phyloP scores from a whole-genome alignment of 2,113 vertebrate genomes.

The Orientallactaga bullata region DNA sequence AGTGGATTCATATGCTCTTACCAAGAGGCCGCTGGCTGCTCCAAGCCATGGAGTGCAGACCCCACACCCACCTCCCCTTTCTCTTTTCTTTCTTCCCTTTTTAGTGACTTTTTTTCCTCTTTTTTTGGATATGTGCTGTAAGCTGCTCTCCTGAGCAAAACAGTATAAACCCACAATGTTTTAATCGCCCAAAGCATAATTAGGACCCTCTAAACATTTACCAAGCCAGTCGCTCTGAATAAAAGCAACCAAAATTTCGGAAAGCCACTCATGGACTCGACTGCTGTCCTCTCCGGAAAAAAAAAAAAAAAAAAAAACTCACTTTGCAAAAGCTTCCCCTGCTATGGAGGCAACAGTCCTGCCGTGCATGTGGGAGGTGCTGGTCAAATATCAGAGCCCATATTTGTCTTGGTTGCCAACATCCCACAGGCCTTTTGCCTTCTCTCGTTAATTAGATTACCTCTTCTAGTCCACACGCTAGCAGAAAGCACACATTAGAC shows the following conservation, averaged over 20 bases:
- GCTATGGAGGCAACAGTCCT: conserved; percentile 83
- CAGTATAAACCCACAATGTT: conserved; percentile 83
- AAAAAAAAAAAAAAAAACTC: conserved; percentile 57
- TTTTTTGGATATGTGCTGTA: conserved; percentile 71
- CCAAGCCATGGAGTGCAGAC: conserved; percentile 35
- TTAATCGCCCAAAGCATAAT: conserved; percentile 86
- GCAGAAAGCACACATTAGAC: conserved; percentile 84
- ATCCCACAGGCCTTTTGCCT: conserved; percentile 84
- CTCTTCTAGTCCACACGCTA: conserved; percentile 80
- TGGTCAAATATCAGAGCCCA: conserved; percentile 79
- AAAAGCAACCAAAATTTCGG: conserved; percentile 79
- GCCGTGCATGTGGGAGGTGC: conserved; percentile 79
- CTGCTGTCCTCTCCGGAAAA: conserved; percentile 62
- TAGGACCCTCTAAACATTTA: conserved; percentile 86
- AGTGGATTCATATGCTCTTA: conserved; percentile 93
- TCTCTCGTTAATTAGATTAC: conserved; percentile 87
- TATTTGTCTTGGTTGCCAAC: conserved; percentile 82
- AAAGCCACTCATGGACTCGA: conserved; percentile 78
- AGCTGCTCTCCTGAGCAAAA: conserved; percentile 82
- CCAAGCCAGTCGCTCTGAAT: conserved; percentile 84
- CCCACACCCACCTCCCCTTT: background rate
- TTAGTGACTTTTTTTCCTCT: background rate
- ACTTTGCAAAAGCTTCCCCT: conserved; percentile 80
- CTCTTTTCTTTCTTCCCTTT: conserved; percentile 82
- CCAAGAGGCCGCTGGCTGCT: conserved; percentile 85